Percentiles rank a stretch among this genome's conserved stretches.
phyloP scores from a whole-genome alignment of 2,113 vertebrate genomes.

The Lathamus discolor region DNA sequence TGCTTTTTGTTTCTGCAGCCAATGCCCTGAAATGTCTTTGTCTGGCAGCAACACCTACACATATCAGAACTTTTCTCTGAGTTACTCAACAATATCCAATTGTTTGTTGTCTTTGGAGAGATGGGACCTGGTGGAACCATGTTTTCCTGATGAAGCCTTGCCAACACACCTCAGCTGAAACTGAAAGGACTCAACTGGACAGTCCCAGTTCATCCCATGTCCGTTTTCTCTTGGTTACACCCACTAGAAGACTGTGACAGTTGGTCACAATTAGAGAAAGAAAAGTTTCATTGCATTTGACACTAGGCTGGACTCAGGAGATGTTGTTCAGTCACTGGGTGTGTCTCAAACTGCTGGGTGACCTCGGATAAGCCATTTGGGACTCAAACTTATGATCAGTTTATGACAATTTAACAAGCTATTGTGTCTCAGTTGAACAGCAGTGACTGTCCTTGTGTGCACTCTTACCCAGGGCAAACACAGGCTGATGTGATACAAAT shows the following conservation, averaged over 20 bases:
- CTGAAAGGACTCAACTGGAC: neutral
- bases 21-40: neutral
- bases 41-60: neutral
- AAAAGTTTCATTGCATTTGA: conserved; percentile 48
- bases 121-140: neutral
- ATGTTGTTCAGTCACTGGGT: conserved; percentile 45
- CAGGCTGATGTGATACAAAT: neutral
- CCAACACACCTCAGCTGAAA: neutral
- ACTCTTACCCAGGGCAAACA: conserved; percentile 48
- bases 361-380: conserved; percentile 61
- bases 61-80: neutral
- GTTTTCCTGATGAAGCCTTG: neutral
- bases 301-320: conserved; percentile 17
- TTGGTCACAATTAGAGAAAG: conserved; percentile 44
- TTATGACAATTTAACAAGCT: conserved; percentile 67
- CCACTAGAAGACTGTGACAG: conserved; percentile 35
- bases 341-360: conserved; percentile 57
- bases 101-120: neutral
- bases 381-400: conserved; percentile 55
- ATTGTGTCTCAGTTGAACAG: conserved; percentile 63
- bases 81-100: neutral
- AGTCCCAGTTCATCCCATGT: neutral
- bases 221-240: conserved; percentile 17
- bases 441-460: conserved; percentile 58
- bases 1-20: neutral